Evolutionary conservation across 2,797 vertebrate species (phyloP), one percentile per base, ranked within the genome.

Genomic region (Oceanodroma leucorhoa): DNA sequence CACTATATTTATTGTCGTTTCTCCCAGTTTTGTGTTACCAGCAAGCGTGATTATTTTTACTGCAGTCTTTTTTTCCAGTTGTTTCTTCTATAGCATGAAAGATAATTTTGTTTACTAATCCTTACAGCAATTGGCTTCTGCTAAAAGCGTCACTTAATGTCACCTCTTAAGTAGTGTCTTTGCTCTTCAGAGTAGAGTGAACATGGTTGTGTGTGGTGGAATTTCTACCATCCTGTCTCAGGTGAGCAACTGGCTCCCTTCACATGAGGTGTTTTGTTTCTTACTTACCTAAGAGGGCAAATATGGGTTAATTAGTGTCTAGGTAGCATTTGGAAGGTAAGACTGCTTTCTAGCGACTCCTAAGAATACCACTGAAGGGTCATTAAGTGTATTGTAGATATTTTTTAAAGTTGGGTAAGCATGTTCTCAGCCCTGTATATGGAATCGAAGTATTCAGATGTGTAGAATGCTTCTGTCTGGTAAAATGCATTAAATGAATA

Each of bases 41-140:
- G 53, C 93, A 69, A 87, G 51, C 32, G 10, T 79, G 55, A 73
- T 93, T 90, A 58, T 90, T 95, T 95, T 94, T 93, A 75, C 55
- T 79, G 82, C 65, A 62, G 62, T 55, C 40, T 72, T 73, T 82
- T 87, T 90, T 89, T 64, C 81, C 51, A 61, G 48, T 90, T 90
- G 50, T 62, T 91, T 69, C n/a, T 79, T 36, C 75, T 69, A 11
- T 83, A 75, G 57, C 27, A 64, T 82, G 55, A 90, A 77, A 77
- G 67, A 79, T 86, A 17, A 48, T 80, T 93, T 93, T 91, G 60
- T 96, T 94, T 91, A 60, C 62, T 90, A 91, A 89, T 90, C 77
- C 60, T 80, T 90, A 86, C 40, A 90, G 43, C 88, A 87, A 30
- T 54, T 94, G 88, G 53, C 86, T 89, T 93, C 71, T 89, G 81